Conservation (phyloP, 1,140 invertebrate species). For the Reticulitermes speratus region DNA sequence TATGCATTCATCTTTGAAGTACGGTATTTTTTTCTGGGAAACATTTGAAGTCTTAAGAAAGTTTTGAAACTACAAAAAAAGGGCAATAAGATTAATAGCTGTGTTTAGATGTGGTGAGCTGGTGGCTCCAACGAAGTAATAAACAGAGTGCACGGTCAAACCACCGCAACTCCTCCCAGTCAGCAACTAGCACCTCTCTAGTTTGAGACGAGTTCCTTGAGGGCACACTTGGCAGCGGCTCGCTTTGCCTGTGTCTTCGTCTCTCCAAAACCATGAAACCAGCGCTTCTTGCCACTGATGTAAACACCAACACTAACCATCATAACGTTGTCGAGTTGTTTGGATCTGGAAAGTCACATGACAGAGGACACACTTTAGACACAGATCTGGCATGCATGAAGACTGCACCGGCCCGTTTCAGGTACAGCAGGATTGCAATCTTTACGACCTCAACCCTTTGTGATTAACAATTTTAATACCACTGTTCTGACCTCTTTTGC, state of each 20-base stretch:
- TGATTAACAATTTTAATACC: too few species aligned
- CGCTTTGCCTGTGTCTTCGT: constrained; percentile 68
- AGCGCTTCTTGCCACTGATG: constrained; percentile 53
- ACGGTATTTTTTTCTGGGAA: too few species aligned
- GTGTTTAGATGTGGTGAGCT: too few species aligned
- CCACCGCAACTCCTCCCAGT: too few species aligned
- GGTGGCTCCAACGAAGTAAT: too few species aligned
- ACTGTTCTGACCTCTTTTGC: too few species aligned
- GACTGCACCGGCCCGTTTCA: background rate
- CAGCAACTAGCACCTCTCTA: background rate
- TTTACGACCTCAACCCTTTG: too few species aligned
- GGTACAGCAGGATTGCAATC: background rate
- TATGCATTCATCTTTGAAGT: too few species aligned
- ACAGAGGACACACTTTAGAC: background rate
- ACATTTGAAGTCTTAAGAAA: too few species aligned
- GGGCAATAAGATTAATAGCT: too few species aligned
- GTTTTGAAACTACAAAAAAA: too few species aligned
- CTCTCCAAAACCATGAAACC: constrained; percentile 66
- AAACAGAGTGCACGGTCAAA: too few species aligned
- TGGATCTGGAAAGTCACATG: background rate
- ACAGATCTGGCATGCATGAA: background rate
- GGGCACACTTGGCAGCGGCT: constrained; percentile 66
- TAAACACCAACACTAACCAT: constrained; percentile 64
- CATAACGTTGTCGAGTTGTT: constrained; percentile 40
- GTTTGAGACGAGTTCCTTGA: background rate